These are phyloP conservation scores for Calameuta pallipes DNA, from an alignment of 2,888 invertebrate genomes.

Conservation along the genomic window DNA sequence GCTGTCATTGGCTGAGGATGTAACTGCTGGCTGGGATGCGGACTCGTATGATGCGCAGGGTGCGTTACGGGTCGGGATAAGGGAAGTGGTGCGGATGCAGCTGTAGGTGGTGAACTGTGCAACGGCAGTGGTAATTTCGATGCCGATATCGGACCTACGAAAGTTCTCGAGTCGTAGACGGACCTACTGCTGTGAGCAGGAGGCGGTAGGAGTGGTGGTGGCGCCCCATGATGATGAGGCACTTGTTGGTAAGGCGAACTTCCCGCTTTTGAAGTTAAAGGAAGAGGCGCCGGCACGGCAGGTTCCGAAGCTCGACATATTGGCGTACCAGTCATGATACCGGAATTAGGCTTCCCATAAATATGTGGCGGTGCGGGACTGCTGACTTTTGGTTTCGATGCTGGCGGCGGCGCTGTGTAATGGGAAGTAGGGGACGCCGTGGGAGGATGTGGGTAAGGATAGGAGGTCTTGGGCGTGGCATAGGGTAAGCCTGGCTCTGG, in stretches of 20 bases:
- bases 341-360: constrained; percentile 75
- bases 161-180: constrained; percentile 62
- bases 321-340: constrained; percentile 71
- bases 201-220: constrained; percentile 65
- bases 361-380: constrained; percentile 83
- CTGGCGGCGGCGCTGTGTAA: constrained; percentile 66
- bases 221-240: constrained; percentile 68
- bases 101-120: constrained; percentile 63
- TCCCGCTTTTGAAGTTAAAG: constrained; percentile 70
- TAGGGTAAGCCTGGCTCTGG: constrained; percentile 57
- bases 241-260: constrained; percentile 71
- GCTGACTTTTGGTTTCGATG: constrained; percentile 76
- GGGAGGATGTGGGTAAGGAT: constrained; percentile 66
- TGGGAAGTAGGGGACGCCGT: constrained; percentile 64
- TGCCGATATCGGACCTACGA: constrained; percentile 48
- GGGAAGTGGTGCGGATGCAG: constrained; percentile 56
- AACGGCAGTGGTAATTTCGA: constrained; percentile 64
- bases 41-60: constrained; percentile 47
- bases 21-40: constrained; percentile 32
- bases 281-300: constrained; percentile 66
- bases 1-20: constrained; percentile 60
- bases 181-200: constrained; percentile 67
- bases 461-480: constrained; percentile 61
- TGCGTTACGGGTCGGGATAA: constrained; percentile 58
- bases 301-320: constrained; percentile 67